A percentile compares a stretch with the other conserved stretches of the same genome.
phyloP scores from a whole-genome alignment of 2,113 vertebrate species.

The Sorex fumeus region DNA sequence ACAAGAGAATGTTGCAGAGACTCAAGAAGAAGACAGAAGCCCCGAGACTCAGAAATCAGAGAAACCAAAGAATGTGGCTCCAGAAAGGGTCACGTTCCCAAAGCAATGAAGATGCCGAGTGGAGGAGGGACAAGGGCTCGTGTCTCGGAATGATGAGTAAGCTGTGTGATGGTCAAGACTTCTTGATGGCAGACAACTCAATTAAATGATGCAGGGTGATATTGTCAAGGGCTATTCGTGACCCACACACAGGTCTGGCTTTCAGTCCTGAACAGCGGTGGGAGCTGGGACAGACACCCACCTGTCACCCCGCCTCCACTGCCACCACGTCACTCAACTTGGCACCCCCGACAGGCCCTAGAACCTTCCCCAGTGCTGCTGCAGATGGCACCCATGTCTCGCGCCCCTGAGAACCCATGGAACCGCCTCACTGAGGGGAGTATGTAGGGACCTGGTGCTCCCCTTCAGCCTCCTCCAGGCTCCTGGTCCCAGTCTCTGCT shows the following conservation, averaged over 20 bases:
- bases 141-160: not conserved
- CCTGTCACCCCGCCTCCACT: not conserved
- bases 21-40: not conserved
- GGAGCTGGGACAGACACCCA: not conserved
- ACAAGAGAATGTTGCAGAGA: not conserved
- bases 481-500: not conserved
- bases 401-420: too few relatives aligned
- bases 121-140: not conserved
- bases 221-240: not conserved
- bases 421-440: not conserved
- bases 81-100: not conserved
- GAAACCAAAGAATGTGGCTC: not conserved
- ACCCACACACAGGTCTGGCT: not conserved
- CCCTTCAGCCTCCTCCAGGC: not conserved
- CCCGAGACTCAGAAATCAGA: not conserved
- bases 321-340: not conserved
- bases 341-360: not conserved
- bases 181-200: conserved; percentile 39
- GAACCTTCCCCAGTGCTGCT: not conserved
- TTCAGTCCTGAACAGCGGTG: not conserved
- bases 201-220: conserved; percentile 1
- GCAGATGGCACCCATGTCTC: too few relatives aligned
- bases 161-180: not conserved
- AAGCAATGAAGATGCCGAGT: not conserved
- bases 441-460: not conserved